Evolutionary conservation across 2,113 vertebrate species (phyloP), one percentile per base, ranked within the genome.

Genomic region (Oreotrochilus melanogaster): DNA sequence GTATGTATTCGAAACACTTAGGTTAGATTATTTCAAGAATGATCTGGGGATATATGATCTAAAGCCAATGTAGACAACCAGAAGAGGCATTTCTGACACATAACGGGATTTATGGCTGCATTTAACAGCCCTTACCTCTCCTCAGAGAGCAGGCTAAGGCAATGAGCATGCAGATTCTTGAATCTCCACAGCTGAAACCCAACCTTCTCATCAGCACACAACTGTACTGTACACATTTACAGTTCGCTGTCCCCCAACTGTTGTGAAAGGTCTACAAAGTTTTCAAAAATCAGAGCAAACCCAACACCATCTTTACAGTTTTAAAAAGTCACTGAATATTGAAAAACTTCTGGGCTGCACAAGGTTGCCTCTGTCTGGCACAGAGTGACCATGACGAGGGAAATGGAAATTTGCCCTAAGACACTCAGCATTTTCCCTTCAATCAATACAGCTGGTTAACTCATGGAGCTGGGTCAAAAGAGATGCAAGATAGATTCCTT

Each of bases 291-390:
- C 31, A 65, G 21, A 86, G 30, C 58, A 72, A 82, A 71, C 16
- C 16, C 43, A 85, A 66, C 27, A 54, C 22, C 35, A 51, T 25
- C 54, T 80, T 79, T 47, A 64, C 5, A 51, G 24, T 60, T 48
- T 35, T 42, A 72, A 86, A 74, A 74, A 64, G 14, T 0, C 0
- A 0, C 30, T 47, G 31, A 58, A 47, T 51, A 43, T 0, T 54
- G 19, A 78, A 78, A 13, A 64, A 33, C 12, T 71, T 88, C 18
- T 50, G 27, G 43, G 48, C 28, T 60, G 22, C 62, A 51, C 6
- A 70, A 80, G 78, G 60, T 50, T 84, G 19, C 11, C 17, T 58
- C 37, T 69, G 10, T 57, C 54, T 73, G 33, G 19, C 31, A 56
- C 75, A 54, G 17, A 57, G 22, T 10, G 45, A 62, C 24, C 35